These are phyloP conservation scores for Gerris buenoi DNA, from an alignment of 1,140 invertebrate genomes.

Conservation along the genomic window DNA sequence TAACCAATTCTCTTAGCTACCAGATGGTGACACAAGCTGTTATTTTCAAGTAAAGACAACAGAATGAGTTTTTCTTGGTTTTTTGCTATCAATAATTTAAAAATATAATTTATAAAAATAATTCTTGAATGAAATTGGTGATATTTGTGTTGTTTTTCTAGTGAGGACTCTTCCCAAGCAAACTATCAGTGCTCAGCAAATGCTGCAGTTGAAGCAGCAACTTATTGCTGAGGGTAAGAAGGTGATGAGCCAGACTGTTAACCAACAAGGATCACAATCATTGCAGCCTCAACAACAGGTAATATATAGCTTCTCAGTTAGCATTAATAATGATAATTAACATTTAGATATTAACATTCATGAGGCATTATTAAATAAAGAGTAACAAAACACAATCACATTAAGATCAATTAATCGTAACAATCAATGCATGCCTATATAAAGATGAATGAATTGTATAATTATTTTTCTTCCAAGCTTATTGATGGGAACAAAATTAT, in stretches of 20 bases:
- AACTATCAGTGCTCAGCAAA: conserved; percentile 17
- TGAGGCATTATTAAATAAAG: too few species aligned
- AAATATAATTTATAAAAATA: neutral
- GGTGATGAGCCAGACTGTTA: conserved; percentile 16
- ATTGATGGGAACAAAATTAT: too few species aligned
- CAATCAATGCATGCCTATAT: too few species aligned
- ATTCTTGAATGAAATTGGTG: neutral
- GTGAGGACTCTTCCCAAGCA: conserved; percentile 24
- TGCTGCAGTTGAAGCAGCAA: conserved; percentile 20
- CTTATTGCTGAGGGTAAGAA: conserved; percentile 11
- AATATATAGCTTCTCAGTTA: too few species aligned
- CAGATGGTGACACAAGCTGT: too few species aligned
- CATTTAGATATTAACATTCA: too few species aligned
- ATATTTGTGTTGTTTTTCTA: conserved; percentile 14
- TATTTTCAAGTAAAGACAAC: neutral
- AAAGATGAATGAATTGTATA: too few species aligned
- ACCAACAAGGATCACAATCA: conserved; percentile 17
- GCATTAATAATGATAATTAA: too few species aligned
- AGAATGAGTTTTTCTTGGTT: neutral
- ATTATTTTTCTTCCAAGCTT: too few species aligned
- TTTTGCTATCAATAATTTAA: neutral
- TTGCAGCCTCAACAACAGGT: conserved; percentile 18
- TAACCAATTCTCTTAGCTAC: too few species aligned
- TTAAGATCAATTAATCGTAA: too few species aligned
- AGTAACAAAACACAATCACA: too few species aligned